Conservation (phyloP, 2,113 vertebrate genomes). For the Ginglymostoma cirratum region DNA sequence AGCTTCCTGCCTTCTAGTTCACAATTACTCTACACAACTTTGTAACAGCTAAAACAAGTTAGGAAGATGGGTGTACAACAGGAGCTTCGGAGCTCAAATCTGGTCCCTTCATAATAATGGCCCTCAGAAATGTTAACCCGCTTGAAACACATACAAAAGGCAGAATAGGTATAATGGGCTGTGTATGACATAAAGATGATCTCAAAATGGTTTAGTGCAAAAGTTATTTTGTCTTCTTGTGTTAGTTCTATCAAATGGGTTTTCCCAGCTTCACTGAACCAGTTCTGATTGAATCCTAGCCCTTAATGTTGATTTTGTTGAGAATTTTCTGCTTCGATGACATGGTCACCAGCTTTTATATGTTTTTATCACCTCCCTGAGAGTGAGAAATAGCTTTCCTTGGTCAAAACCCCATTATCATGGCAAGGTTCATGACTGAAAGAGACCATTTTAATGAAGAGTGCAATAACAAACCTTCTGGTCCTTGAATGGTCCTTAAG, state of each 20-base stretch:
- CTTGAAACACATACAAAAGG: not conserved
- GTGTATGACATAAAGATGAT: not conserved
- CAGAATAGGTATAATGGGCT: not conserved
- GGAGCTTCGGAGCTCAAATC: not conserved
- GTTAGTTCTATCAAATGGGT: not conserved
- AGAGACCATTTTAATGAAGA: not conserved
- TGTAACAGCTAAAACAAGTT: no score
- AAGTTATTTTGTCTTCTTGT: not conserved
- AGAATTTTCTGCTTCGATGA: not conserved
- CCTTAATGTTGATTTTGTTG: not conserved
- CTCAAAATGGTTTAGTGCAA: not conserved
- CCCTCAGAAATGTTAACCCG: not conserved
- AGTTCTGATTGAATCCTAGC: not conserved
- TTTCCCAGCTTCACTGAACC: not conserved
- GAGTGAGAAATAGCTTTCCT: not conserved
- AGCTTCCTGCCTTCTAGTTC: no score
- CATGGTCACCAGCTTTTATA: not conserved
- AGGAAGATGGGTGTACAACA: not conserved
- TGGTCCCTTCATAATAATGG: not conserved
- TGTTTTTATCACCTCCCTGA: not conserved
- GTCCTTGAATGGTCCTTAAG: not conserved
- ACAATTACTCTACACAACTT: no score
- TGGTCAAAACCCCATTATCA: not conserved
- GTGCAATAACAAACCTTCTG: not conserved
- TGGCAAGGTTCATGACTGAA: not conserved